Base-by-base conservation (phyloP, 2,113 vertebrate genomes). In the Caretta caretta region DNA sequence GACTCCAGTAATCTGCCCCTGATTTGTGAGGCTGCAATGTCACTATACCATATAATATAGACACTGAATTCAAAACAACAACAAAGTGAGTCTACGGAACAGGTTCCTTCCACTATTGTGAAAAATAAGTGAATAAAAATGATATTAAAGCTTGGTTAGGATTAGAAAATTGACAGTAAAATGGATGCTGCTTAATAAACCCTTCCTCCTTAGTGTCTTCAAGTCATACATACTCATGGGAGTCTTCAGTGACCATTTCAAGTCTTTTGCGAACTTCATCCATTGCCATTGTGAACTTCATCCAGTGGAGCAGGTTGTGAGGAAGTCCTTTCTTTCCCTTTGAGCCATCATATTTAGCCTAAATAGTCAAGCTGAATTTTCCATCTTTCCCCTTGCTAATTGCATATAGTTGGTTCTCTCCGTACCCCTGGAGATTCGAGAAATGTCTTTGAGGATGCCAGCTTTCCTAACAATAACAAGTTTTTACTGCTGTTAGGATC, bases 301-400 rank as follows among this genome's bases (percentile, higher is more conserved):
- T 89, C 79, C 90, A 80, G 87, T 97, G 88, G 86, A 97, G 92
- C 46, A 94, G 90, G 96, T 88, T 95, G 57, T 84, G 92, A 2
- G 48, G 42, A 78, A 96, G 87, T 22, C 57, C 35, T 75, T 89
- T 53, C 5, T n/a, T 25, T 54, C 9, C 82, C 5, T 1, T 24
- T 69, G 75, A 48, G 65, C 81, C 91, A 54, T 96, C 92, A 87
- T 85, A 96, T 95, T 96, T 96, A 96, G 75, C 91, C 95, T 95
- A 48, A 76, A 76, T 92, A 96, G 92, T 81, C 89, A 96, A 89
- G 96, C 81, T 90, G 93, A 96, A 94, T 96, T 96, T 97, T 95
- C 80, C 87, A 59, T 91, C 54, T 82, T 91, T 95, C 92, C 91
- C 91, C 93, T 69, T 93, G 93, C 96, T 97, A 96, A 72, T 38